A percentile compares a stretch with the other conserved stretches of the same genome.
Evolutionary conservation across 2,797 vertebrate genomes (phyloP).

Genomic region (Phoxinus dragarum): DNA sequence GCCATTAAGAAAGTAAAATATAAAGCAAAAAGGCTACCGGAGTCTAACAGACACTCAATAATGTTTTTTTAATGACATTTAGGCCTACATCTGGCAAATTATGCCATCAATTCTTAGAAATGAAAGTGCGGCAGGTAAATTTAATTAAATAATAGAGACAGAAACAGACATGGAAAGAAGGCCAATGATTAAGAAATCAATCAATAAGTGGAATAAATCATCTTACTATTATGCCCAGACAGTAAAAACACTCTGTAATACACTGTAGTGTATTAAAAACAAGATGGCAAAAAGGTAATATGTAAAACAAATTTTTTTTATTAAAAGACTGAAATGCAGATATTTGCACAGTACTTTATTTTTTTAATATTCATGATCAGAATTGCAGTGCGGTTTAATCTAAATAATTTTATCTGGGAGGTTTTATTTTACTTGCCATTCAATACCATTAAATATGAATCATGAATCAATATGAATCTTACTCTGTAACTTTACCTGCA

Average conservation of each 20-base stretch:
- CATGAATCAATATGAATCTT: conserved; percentile 2
- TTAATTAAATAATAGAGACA: neutral
- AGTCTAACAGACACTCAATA: neutral
- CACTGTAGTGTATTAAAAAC: neutral
- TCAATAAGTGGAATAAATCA: neutral
- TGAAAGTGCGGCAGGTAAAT: neutral
- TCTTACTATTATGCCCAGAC: neutral
- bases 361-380: neutral
- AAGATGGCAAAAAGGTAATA: neutral
- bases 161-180: conserved; percentile 5
- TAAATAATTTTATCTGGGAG: neutral
- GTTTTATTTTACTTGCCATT: neutral
- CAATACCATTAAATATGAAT: neutral
- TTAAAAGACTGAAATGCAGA: neutral
- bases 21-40: neutral
- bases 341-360: neutral
- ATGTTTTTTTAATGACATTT: neutral
- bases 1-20: neutral
- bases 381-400: neutral
- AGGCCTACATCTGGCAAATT: neutral
- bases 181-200: neutral
- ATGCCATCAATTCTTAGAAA: conserved; percentile 3
- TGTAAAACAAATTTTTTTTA: neutral
- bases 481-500: neutral
- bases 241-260: neutral